These are phyloP conservation scores for Semaprochilodus insignis DNA, from an alignment of 2,797 vertebrate species.

Conservation along the genomic window DNA sequence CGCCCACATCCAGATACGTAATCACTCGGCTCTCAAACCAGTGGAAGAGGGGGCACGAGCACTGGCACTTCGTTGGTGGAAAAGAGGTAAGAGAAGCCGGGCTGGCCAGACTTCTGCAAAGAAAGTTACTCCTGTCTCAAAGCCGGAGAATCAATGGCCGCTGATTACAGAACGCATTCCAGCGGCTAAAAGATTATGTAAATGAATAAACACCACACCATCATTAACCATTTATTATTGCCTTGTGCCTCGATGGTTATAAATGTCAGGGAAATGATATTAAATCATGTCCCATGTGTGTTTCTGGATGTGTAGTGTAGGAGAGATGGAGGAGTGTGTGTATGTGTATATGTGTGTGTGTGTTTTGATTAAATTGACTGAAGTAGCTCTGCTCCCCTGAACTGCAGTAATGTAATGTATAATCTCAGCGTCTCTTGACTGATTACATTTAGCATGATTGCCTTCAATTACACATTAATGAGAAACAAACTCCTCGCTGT, in stretches of 20 bases:
- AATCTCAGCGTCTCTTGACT: constrained; percentile 7
- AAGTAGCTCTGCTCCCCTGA: constrained; percentile 8
- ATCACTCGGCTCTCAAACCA: too few species aligned
- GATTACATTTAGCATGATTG: constrained; percentile 28
- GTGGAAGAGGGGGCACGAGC: too few species aligned
- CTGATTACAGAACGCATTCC: neutral
- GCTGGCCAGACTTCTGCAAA: neutral
- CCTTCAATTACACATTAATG: constrained; percentile 36
- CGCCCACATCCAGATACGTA: too few species aligned
- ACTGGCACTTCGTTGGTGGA: too few species aligned
- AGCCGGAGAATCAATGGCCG: neutral
- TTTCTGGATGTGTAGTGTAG: neutral
- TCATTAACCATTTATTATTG: constrained; percentile 1
- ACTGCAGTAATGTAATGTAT: constrained; percentile 13
- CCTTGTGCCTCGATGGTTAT: neutral
- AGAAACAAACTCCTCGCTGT: constrained; percentile 23
- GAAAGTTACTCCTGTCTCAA: neutral
- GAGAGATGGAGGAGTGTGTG: neutral
- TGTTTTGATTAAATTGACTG: neutral
- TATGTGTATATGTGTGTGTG: constrained; percentile 23
- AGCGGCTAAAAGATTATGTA: neutral
- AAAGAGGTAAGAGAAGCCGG: too few species aligned
- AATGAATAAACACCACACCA: constrained; percentile 7
- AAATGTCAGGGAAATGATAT: constrained; percentile 8
- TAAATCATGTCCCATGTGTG: neutral